Evolutionary conservation across 2,888 invertebrate genomes (phyloP).

Genomic region (Kuschelorhynchus macadamiae): DNA sequence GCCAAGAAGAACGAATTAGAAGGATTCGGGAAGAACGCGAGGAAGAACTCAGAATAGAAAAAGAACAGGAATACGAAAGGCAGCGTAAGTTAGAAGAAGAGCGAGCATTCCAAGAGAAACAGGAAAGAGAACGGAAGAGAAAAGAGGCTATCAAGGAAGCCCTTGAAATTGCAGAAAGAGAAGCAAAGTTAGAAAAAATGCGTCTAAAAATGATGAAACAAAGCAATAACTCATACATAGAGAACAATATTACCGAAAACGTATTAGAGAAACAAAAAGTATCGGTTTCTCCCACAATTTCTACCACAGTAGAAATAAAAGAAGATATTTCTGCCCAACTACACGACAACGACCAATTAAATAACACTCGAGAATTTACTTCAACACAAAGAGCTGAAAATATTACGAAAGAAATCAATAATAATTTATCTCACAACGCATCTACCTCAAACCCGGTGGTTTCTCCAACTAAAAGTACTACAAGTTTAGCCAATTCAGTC

Average conservation of each 20-base stretch:
- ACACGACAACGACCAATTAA: constrained; percentile 46
- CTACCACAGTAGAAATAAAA: constrained; percentile 27
- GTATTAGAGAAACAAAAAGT: constrained; percentile 63
- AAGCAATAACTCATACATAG: constrained; percentile 44
- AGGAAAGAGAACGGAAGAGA: constrained; percentile 80
- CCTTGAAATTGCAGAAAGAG: constrained; percentile 77
- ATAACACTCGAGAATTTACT: constrained; percentile 46
- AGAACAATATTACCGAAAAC: constrained; percentile 53
- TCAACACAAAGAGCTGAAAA: constrained; percentile 34
- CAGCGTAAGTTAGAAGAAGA: constrained; percentile 82
- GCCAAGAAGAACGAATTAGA: constrained; percentile 83
- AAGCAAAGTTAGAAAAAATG: constrained; percentile 73
- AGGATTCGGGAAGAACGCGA: constrained; percentile 83
- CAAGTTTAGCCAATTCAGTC: constrained; percentile 23
- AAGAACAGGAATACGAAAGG: constrained; percentile 81
- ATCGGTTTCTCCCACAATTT: constrained; percentile 15
- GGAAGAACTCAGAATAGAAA: constrained; percentile 83
- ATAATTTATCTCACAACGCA: constrained; percentile 42
- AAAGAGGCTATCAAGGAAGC: constrained; percentile 84
- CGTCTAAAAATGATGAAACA: constrained; percentile 60
- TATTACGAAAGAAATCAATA: constrained; percentile 55
- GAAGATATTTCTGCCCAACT: not conserved
- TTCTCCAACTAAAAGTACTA: constrained; percentile 32
- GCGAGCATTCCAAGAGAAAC: constrained; percentile 76
- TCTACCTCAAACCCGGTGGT: not conserved